Conservation (phyloP, 2,797 vertebrate species). For the Esox lucius region DNA sequence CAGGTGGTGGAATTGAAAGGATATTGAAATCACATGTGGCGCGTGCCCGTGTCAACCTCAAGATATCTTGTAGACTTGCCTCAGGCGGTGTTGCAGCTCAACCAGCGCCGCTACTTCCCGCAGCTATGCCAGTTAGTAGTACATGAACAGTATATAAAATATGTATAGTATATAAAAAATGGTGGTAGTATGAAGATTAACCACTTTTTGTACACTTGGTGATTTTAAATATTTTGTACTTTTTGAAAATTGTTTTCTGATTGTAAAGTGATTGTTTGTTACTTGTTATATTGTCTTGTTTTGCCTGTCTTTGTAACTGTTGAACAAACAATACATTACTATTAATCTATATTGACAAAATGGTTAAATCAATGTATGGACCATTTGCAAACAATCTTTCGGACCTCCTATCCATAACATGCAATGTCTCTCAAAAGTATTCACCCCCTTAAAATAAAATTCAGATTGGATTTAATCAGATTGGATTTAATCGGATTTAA, state of each 20-base stretch:
- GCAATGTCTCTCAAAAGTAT: neutral
- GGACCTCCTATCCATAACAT: slow-evolving; percentile 12
- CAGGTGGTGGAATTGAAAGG: too few species aligned
- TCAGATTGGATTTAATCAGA: too few species aligned
- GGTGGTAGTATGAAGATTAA: neutral
- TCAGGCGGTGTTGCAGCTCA: too few species aligned
- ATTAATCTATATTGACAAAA: slow-evolving; percentile 44
- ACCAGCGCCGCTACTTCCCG: too few species aligned
- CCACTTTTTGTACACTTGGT: neutral
- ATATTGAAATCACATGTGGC: too few species aligned
- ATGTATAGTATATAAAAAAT: too few species aligned
- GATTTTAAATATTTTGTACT: neutral
- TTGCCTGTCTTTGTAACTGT: slow-evolving; percentile 38
- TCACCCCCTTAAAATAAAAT: too few species aligned
- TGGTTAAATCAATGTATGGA: slow-evolving; percentile 39
- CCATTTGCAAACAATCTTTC: slow-evolving; percentile 25
- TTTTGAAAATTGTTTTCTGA: slow-evolving; percentile 12
- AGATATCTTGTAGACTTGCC: too few species aligned
- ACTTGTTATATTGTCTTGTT: slow-evolving; percentile 16
- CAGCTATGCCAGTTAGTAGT: too few species aligned
- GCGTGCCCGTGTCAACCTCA: too few species aligned
- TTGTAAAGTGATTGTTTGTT: neutral
- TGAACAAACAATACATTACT: slow-evolving; percentile 14
- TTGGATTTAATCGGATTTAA: too few species aligned
- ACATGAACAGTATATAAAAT: too few species aligned